These are phyloP conservation scores for Agrilus cyanescens DNA, from an alignment of 2,888 invertebrate genomes.

Conservation along the genomic window DNA sequence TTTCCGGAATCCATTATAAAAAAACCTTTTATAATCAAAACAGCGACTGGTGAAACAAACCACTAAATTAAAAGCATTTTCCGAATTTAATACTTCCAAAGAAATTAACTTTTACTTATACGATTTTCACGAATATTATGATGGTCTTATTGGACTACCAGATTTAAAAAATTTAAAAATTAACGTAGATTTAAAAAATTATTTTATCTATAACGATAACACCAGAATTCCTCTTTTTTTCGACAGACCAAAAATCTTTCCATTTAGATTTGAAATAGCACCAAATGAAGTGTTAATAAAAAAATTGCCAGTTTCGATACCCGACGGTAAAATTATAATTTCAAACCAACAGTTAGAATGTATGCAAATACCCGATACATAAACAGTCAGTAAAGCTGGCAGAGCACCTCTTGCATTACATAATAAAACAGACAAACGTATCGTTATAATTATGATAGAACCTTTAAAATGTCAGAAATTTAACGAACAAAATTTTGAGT, in stretches of 20 bases:
- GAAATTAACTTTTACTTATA: conserved; percentile 8
- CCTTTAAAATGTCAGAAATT: no score
- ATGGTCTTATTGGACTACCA: conserved; percentile 11
- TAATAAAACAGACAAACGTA: neutral
- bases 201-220: no score
- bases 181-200: no score
- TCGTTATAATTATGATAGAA: no score
- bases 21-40: neutral
- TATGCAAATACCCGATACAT: neutral
- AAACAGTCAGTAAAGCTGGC: neutral
- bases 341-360: no score
- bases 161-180: no score
- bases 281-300: no score
- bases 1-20: neutral
- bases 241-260: no score
- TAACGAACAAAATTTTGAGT: neutral
- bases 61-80: conserved; percentile 6
- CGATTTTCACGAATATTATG: conserved; percentile 12
- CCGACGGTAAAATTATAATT: no score
- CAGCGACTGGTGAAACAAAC: neutral
- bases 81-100: conserved; percentile 6
- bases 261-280: no score
- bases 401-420: neutral
- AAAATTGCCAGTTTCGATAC: no score
- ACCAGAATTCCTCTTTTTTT: no score